Base-by-base conservation (phyloP, 1,140 invertebrate species). In the Globodera ellingtonae region DNA sequence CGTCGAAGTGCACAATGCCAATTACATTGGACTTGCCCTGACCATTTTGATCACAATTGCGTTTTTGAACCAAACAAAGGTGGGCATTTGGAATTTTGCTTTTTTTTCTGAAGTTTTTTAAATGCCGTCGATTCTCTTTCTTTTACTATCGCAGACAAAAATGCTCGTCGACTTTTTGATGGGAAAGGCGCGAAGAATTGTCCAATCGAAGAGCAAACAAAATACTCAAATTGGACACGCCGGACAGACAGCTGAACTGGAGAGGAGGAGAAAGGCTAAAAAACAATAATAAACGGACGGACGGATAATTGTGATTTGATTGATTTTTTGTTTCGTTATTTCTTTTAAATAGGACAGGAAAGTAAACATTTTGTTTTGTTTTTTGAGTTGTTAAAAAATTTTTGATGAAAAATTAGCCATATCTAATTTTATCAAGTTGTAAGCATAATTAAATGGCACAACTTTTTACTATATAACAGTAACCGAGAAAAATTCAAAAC, bases 51-150 rank as follows among this genome's bases (percentile, higher is more conserved):
- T 79, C 18, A 80, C 79, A 62, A 44, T 80, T 10, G 79, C 71
- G 44, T 80, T 80, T 56, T 67, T 80, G 71, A 80, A 80, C 75
- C 79, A 80, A 52, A 73, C 79, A 65, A 80, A 78, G 71, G 79
- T 80, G 35, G 56, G 15, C 15, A 15, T 59, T 15, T 10, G 9
- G 56, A 59, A 18, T 59, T 15, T 15, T 15, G 18, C 10, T 3
- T 18, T 59, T 18, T 59, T 59, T 15, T 1, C 15, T 3, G 10
- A n/a, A 5, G 13, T n/a, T 62, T 18, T 4, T 18, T 2, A 18
- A n/a, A 62, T 62, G 10, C 35, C 35, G 35, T 3, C 35, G 35
- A 35, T 35, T 35, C 35, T 3, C 35, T 35, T 35, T 35, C 18
- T 2, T 62, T 62, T 24, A 24, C 56, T 62, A 18, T 62, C 18